Evolutionary conservation across 1,140 invertebrate genomes (phyloP).

Genomic region (Drosophila pectinifera): DNA sequence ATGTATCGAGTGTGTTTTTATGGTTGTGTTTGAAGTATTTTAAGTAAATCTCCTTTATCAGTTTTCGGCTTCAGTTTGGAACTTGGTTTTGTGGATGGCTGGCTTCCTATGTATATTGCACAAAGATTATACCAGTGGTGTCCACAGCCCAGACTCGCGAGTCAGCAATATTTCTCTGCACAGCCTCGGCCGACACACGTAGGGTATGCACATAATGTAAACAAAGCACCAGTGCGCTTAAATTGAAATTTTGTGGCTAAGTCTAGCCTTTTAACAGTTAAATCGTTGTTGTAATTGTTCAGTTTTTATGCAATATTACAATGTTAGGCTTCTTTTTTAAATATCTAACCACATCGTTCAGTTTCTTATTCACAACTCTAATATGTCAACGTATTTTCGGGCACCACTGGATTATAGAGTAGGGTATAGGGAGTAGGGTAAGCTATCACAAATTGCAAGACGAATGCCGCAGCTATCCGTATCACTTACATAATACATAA

Average conservation of each 20-base stretch:
- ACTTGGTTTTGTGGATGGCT: not conserved
- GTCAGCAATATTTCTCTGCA: too few relatives aligned
- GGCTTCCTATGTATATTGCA: not conserved
- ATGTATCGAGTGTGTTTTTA: constrained; percentile 9
- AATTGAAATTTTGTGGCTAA: not conserved
- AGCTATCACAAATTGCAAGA: constrained; percentile 41
- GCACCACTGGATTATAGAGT: not conserved
- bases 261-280: too few relatives aligned
- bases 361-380: too few relatives aligned
- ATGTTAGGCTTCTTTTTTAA: too few relatives aligned
- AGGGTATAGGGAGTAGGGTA: not conserved
- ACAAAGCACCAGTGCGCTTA: too few relatives aligned
- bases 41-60: constrained; percentile 11
- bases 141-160: too few relatives aligned
- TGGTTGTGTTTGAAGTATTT: not conserved
- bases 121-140: not conserved
- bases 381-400: too few relatives aligned
- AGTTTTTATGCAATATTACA: too few relatives aligned
- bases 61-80: not conserved
- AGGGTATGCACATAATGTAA: too few relatives aligned
- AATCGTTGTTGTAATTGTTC: too few relatives aligned
- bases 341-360: too few relatives aligned
- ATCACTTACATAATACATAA: constrained; percentile 42
- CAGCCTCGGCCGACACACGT: too few relatives aligned
- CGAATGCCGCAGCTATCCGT: constrained; percentile 9